phyloP scores from a whole-genome alignment of 2,797 vertebrate genomes.

The Pangasius macronema region DNA sequence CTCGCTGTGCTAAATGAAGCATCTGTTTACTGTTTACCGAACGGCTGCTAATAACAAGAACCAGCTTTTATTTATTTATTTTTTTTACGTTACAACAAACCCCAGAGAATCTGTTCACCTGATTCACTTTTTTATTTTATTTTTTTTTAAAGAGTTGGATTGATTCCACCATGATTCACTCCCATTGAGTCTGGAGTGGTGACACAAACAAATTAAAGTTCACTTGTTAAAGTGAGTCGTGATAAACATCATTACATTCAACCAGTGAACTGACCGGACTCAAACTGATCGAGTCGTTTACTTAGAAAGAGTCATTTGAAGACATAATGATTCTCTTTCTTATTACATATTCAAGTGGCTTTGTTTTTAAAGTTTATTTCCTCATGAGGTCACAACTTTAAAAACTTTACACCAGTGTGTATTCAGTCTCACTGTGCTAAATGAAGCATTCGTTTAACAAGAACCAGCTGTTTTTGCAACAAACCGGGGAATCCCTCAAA shows the following conservation, averaged over 20 bases:
- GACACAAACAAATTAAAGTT: background rate
- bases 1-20: too few relatives aligned
- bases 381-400: background rate
- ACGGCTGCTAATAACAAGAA: too few relatives aligned
- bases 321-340: background rate
- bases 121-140: background rate
- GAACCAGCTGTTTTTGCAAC: background rate
- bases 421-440: background rate
- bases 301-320: background rate
- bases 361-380: background rate
- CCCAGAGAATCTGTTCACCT: background rate
- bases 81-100: too few relatives aligned
- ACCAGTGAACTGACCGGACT: background rate
- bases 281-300: background rate
- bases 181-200: background rate
- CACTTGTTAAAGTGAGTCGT: background rate
- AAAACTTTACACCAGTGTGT: background rate
- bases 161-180: background rate
- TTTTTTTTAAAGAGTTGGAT: background rate
- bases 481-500: background rate
- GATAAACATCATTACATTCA: background rate
- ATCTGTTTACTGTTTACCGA: too few relatives aligned
- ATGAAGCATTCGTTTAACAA: background rate
- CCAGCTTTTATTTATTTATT: too few relatives aligned
- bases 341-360: background rate